Evolutionary conservation across 2,797 vertebrate species (phyloP), one percentile per base, ranked within the genome.

Genomic region (Sitta carolinensis): DNA sequence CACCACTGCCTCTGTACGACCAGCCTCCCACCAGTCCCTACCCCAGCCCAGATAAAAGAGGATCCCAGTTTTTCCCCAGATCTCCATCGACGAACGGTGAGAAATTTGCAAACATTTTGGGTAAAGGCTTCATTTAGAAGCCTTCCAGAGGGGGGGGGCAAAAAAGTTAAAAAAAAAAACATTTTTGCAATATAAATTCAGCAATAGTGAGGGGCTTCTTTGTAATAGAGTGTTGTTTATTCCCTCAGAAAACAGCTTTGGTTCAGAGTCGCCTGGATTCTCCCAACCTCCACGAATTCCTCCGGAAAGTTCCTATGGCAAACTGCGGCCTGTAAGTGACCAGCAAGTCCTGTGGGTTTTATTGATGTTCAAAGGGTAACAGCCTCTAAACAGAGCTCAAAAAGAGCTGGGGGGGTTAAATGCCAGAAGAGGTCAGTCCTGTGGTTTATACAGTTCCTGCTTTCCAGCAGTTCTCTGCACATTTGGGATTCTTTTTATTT

Each of bases 41-140:
- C 96, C 98, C 98, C 94, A 99, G 98, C 90, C 99, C 99, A 0
- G 99, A 99, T 66, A 98, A 98, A 87, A 98, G 98, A 90, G 98
- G 97, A 11, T 98, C 98, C 12, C 98, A 98, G 77, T 98, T 98
- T 87, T 98, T 99, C 59, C 98, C 99, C 30, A 98, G 98, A 52
- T 99, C 99, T 26, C 99, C 99, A 0, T 99, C 99, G 7, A 96
- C 98, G 13, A 99, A 99, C 0, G 99, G 99, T 97, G 98, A 99
- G 97, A 48, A 25, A 67, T 38, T 12, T 34, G 16, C 4, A 8
- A 68, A 9, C 6, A 0, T 38, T 45, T 27, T 27, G 10, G 42
- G 47, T 13, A 11, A 43, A 43, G 7, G n/a, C 16, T 91, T 57
- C 1, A 3, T 61, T 58, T 54, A 20, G 30, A 51, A 30, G 0